A percentile compares a stretch with the other conserved stretches of the same genome.
phyloP scores from a whole-genome alignment of 2,113 vertebrate genomes.

The Dunckerocampus dactyliophorus region DNA sequence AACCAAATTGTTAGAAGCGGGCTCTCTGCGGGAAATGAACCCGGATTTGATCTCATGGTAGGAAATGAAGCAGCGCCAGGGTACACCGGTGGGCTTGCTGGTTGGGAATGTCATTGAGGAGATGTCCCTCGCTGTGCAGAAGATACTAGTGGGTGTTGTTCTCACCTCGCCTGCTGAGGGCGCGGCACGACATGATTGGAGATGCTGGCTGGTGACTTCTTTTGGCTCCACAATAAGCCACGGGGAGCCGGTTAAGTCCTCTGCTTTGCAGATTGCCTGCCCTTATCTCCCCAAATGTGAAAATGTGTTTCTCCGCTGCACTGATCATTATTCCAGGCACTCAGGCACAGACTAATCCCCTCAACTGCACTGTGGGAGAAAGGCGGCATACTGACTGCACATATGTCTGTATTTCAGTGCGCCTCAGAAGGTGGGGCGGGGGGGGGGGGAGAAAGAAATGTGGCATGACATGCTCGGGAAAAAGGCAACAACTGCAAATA shows the following conservation, averaged over 20 bases:
- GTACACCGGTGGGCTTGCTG: neutral
- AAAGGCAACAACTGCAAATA: slow-evolving; percentile 33
- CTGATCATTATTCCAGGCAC: slow-evolving; percentile 73
- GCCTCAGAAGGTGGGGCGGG: slow-evolving; percentile 22
- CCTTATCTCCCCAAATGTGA: slow-evolving; percentile 71
- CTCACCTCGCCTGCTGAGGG: slow-evolving; percentile 9
- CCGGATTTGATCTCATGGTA: slow-evolving; percentile 30
- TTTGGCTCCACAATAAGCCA: slow-evolving; percentile 53
- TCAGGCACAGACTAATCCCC: slow-evolving; percentile 66
- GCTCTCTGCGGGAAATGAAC: slow-evolving; percentile 23
- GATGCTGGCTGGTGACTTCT: slow-evolving; percentile 41
- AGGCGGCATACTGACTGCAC: slow-evolving; percentile 41
- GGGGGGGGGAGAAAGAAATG: slow-evolving; percentile 9
- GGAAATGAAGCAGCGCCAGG: slow-evolving; percentile 18
- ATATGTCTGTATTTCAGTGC: slow-evolving; percentile 56
- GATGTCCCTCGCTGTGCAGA: neutral
- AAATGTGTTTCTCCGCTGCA: slow-evolving; percentile 69
- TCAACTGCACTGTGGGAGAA: slow-evolving; percentile 53
- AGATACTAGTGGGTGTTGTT: slow-evolving; percentile 17
- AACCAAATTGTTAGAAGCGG: slow-evolving; percentile 36
- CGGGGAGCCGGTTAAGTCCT: slow-evolving; percentile 66
- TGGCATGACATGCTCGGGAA: slow-evolving; percentile 32
- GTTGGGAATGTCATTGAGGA: slow-evolving; percentile 12
- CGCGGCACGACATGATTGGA: slow-evolving; percentile 12
- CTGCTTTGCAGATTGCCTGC: slow-evolving; percentile 61